Evolutionary conservation across 2,797 vertebrate species (phyloP).

Genomic region (Rhyacichthys aspro): DNA sequence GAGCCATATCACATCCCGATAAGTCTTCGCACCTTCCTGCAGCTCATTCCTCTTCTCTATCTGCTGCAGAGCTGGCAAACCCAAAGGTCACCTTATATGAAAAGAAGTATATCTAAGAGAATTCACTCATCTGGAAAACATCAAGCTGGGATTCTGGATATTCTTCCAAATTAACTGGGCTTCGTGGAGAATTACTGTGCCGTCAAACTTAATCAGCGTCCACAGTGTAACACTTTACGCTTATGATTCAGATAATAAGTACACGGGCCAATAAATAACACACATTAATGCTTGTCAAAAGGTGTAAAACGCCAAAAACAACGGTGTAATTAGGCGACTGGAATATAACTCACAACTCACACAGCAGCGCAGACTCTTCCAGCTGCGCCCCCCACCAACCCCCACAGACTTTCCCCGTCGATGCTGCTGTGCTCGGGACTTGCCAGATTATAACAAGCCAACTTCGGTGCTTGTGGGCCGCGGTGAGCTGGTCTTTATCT

Average conservation of each 20-base stretch:
- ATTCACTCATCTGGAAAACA: not conserved
- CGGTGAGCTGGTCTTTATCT: constrained; percentile 67
- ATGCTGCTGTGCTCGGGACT: constrained; percentile 32
- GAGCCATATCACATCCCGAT: not conserved
- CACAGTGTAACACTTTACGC: not conserved
- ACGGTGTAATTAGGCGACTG: constrained; percentile 9
- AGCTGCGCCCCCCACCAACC: constrained; percentile 9
- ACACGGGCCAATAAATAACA: constrained; percentile 7
- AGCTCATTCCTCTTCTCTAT: constrained; percentile 1
- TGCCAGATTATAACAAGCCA: constrained; percentile 66
- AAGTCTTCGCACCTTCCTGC: not conserved
- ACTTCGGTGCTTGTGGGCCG: constrained; percentile 62
- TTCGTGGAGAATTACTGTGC: not conserved
- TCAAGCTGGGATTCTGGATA: not conserved
- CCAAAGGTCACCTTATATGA: constrained; percentile 7
- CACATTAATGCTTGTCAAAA: constrained; percentile 6
- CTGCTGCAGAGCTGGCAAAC: not conserved
- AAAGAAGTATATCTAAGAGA: not conserved
- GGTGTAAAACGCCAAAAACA: constrained; percentile 10
- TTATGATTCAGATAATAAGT: constrained; percentile 11
- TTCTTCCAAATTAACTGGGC: constrained; percentile 2
- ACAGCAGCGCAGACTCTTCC: constrained; percentile 12
- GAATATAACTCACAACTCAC: constrained; percentile 14
- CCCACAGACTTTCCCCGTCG: not conserved
- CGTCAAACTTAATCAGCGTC: not conserved